phyloP scores from a whole-genome alignment of 1,140 invertebrate species.

The Nasonia vitripennis region DNA sequence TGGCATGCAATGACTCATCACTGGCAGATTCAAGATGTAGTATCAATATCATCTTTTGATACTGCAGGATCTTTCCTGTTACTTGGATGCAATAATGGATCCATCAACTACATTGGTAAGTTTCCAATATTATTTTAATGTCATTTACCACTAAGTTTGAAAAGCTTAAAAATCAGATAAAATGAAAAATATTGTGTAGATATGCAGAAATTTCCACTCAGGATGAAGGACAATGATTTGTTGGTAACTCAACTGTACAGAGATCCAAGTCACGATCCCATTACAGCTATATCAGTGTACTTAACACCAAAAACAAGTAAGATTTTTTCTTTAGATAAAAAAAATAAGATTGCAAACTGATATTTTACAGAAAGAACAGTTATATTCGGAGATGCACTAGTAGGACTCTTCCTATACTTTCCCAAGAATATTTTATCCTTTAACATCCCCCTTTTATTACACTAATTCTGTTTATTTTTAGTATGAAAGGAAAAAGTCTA shows the following conservation, averaged over 20 bases:
- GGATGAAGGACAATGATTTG: slow-evolving; percentile 99
- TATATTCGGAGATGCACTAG: not conserved
- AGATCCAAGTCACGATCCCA: slow-evolving; percentile 95
- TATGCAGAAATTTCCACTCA: slow-evolving; percentile 99
- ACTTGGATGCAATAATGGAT: slow-evolving; percentile 96
- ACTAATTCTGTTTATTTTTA: not conserved
- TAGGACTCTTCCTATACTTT: not conserved
- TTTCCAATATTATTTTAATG: slow-evolving; percentile 51
- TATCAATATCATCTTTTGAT: slow-evolving; percentile 95
- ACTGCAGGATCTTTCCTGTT: slow-evolving; percentile 96
- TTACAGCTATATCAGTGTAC: slow-evolving; percentile 99
- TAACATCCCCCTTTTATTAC: not conserved
- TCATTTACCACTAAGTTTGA: not conserved
- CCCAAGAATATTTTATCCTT: slow-evolving; percentile 1
- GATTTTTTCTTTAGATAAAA: slow-evolving; percentile 61
- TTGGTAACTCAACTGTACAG: slow-evolving; percentile 97
- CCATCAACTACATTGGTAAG: slow-evolving; percentile 97
- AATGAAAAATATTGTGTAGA: slow-evolving; percentile 78
- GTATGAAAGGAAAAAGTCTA: not conserved
- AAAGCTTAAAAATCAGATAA: not conserved
- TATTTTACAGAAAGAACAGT: slow-evolving; percentile 10
- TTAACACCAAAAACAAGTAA: slow-evolving; percentile 97
- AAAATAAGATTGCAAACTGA: slow-evolving; percentile 26
- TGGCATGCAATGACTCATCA: slow-evolving; percentile 99
- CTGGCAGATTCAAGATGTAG: slow-evolving; percentile 97